Base-by-base conservation (phyloP, 2,888 invertebrate genomes). In the Bursaphelenchus okinawaensis region DNA sequence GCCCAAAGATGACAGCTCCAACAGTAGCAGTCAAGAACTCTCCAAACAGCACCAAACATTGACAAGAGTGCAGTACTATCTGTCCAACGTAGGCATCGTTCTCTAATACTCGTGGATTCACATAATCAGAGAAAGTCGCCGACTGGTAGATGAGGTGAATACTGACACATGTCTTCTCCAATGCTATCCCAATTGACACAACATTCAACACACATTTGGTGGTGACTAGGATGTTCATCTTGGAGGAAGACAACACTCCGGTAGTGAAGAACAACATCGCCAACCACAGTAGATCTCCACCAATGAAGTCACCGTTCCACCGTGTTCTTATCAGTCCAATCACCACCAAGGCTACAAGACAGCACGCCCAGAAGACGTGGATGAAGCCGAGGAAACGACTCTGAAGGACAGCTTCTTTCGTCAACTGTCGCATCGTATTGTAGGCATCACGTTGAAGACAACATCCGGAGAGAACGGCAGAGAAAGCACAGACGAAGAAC, bases 61-160 rank as follows among this genome's bases (percentile, higher is more conserved):
- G 77, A 54, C 72, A 68, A 19, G 77, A 76, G 57, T 77, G 71
- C 1, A 82, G 67, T 7, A 82, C 73, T 52, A 82, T 74, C 61
- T 80, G 77, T 0, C 75, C 81, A 4, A 74, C 65, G 61, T 70
- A 78, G 7, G 62, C 73, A n/a, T 70, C 52, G 4, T 61, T 23
- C 20, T 67, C 64, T 12, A 66, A 40, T 12, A 67, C 65, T n/a
- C 50, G 55, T n/a, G 50, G 51, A 28, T 71, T 69, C 12, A 68
- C 52, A 52, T 74, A 78, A 20, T 69, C 73, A 16, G 74, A 69
- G 52, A 76, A 75, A 22, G 72, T 64, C 28, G 73, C 65, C 57
- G 77, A 77, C 66, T 81, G 79, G 65, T 81, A 82, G 64, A 82
- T 76, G 52, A 81, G 67, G 68, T 82, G 77, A 27, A 75, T 70